Conservation (phyloP, 2,113 vertebrate species). For the Anhinga anhinga region DNA sequence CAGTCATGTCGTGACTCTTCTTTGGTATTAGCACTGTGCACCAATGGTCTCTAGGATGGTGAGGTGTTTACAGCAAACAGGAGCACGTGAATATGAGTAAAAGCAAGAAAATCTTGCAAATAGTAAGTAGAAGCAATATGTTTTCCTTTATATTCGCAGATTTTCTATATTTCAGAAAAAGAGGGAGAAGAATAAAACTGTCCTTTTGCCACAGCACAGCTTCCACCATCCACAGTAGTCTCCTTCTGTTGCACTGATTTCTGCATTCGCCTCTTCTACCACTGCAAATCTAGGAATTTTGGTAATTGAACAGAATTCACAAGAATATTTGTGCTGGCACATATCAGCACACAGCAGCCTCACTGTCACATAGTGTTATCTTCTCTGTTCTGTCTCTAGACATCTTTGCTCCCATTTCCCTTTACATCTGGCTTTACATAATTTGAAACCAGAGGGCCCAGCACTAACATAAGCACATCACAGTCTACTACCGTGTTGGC, state of each 20-base stretch:
- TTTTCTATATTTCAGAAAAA: background rate
- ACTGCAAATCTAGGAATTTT: background rate
- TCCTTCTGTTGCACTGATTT: background rate
- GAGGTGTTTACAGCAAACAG: background rate
- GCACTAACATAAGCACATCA: background rate
- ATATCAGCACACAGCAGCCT: background rate
- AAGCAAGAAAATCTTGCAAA: background rate
- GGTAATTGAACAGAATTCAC: background rate
- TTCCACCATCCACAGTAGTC: background rate
- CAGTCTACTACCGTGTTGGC: background rate
- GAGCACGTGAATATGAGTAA: background rate
- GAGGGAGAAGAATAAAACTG: background rate
- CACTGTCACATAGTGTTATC: background rate
- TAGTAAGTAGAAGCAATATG: background rate
- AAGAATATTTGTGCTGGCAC: background rate
- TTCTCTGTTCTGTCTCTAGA: background rate
- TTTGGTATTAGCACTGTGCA: background rate
- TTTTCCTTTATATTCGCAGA: background rate
- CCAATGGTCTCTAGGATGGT: background rate
- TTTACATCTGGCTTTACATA: background rate
- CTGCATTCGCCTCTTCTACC: background rate
- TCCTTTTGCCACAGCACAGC: background rate
- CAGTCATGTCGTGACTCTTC: background rate
- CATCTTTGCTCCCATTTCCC: background rate
- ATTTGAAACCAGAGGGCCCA: background rate